Conservation (phyloP, 2,888 invertebrate species). For the Fragum whitleyi region DNA sequence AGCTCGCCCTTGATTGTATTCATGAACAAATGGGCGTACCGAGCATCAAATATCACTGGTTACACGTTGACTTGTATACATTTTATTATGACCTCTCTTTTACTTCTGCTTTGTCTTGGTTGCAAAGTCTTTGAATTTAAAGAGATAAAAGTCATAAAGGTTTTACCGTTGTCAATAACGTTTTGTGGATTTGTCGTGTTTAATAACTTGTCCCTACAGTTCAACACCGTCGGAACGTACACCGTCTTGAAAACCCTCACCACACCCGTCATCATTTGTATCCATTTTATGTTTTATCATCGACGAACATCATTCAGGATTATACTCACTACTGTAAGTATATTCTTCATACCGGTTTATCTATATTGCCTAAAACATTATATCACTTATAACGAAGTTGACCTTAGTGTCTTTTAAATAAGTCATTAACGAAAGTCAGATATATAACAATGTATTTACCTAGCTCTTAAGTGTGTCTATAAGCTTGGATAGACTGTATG, state of each 20-base stretch:
- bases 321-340: constrained; percentile 30
- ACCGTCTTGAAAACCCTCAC: constrained; percentile 88
- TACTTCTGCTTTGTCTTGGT: constrained; percentile 86
- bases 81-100: constrained; percentile 86
- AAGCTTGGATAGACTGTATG: too few species aligned
- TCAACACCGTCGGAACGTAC: constrained; percentile 88
- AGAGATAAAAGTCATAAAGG: constrained; percentile 85
- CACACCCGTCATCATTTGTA: constrained; percentile 87
- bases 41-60: constrained; percentile 87
- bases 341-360: too few species aligned
- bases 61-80: constrained; percentile 87
- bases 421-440: too few species aligned
- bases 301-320: constrained; percentile 7
- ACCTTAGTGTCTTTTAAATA: too few species aligned
- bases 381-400: too few species aligned
- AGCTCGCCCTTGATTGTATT: constrained; percentile 87
- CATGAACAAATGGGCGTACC: constrained; percentile 88
- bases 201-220: constrained; percentile 87
- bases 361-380: too few species aligned
- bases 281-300: constrained; percentile 71
- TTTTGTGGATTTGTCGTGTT: constrained; percentile 88
- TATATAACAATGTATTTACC: too few species aligned
- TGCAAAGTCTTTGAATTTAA: constrained; percentile 86
- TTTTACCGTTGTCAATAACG: constrained; percentile 87
- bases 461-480: too few species aligned